Evolutionary conservation across 2,113 vertebrate genomes (phyloP).

Genomic region (Puffinus mauretanicus): DNA sequence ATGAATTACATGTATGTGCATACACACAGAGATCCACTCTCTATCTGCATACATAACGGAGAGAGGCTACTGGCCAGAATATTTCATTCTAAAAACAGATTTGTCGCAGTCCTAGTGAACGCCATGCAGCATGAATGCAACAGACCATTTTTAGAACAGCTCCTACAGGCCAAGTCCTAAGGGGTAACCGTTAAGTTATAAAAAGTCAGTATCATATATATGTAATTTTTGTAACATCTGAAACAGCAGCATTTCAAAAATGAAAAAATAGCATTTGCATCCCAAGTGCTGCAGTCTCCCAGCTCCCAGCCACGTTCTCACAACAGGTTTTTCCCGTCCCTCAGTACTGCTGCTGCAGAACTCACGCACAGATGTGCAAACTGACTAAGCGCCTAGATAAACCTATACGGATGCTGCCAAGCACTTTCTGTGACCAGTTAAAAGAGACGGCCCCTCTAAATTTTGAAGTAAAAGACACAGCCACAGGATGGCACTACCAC

Average conservation of each 20-base stretch:
- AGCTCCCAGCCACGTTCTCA: background rate
- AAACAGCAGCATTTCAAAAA: background rate
- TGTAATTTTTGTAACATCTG: background rate
- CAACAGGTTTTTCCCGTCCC: background rate
- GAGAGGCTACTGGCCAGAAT: background rate
- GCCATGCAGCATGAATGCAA: background rate
- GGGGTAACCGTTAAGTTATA: background rate
- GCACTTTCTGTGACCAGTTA: background rate
- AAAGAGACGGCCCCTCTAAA: background rate
- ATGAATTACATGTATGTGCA: background rate
- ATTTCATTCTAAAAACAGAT: background rate
- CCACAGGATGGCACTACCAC: constrained; percentile 70
- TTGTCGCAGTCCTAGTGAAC: background rate
- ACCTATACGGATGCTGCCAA: background rate
- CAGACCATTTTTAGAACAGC: background rate
- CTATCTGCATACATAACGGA: background rate
- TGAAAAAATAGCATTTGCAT: accelerated
- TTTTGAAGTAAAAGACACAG: background rate
- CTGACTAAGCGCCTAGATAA: background rate
- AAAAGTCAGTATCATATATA: background rate
- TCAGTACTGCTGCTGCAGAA: background rate
- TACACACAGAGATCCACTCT: background rate
- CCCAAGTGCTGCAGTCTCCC: background rate
- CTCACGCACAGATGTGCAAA: background rate
- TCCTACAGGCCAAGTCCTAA: background rate